These are phyloP conservation scores for Sepioteuthis lessoniana DNA, from an alignment of 2,888 invertebrate genomes.

Conservation along the genomic window DNA sequence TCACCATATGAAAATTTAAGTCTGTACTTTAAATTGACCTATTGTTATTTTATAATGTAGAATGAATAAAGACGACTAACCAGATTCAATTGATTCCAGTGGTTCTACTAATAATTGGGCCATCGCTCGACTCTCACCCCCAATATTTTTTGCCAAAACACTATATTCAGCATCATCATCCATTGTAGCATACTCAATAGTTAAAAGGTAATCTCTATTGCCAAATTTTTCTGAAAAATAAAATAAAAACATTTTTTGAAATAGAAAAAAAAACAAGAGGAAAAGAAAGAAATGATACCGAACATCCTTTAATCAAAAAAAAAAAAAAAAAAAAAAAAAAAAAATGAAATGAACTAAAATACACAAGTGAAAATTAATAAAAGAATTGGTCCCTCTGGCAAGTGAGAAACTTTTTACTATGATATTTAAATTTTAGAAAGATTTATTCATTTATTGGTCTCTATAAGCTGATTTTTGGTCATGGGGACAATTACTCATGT, in stretches of 20 bases:
- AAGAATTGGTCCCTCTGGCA: no score
- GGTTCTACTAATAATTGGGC: constrained; percentile 73
- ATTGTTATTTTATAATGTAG: not conserved
- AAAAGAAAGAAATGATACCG: no score
- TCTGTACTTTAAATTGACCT: not conserved
- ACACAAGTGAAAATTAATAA: no score
- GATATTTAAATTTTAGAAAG: no score
- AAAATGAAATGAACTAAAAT: no score
- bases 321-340: not conserved
- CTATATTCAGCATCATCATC: constrained; percentile 74
- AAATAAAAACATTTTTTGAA: not conserved
- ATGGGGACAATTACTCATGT: no score
- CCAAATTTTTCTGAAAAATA: constrained; percentile 70
- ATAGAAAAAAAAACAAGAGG: no score
- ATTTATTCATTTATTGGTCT: no score
- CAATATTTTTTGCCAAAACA: constrained; percentile 70
- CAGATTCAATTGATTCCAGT: constrained; percentile 58
- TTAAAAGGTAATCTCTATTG: constrained; percentile 72
- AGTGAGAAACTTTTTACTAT: no score
- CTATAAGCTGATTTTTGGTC: no score
- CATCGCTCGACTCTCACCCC: constrained; percentile 65
- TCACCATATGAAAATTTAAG: no score
- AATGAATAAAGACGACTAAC: not conserved
- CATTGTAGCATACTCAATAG: constrained; percentile 67
- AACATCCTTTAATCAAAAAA: not conserved